Evolutionary conservation across 2,888 invertebrate species (phyloP), one percentile per base, ranked within the genome.

Genomic region (Minunthozetes semirufus): DNA sequence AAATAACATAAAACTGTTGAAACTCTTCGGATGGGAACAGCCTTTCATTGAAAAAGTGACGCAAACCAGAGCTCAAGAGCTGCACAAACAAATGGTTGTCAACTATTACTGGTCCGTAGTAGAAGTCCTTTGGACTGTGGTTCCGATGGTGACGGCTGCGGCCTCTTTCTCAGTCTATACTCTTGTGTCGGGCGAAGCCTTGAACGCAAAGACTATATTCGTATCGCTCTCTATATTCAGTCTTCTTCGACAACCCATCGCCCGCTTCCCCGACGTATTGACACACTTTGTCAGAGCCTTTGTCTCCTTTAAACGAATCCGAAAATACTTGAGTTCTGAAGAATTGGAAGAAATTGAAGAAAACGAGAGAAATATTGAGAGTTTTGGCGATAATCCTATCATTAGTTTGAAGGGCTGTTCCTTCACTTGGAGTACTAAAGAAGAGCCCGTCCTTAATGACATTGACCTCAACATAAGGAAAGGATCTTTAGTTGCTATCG

Each of bases 291-390:
- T 73, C 6, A 15, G n/a, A 59, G 91, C 90, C 92, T 87, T 88
- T 80, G 96, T 97, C 68, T 96, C 96, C 78, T 88, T 96, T 77
- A 89, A 90, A 81, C 88, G 97, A 83, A 89, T 97, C 80, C 93
- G 94, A 83, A 90, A 90, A 82, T 97, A 94, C 84, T 89, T 97
- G 89, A 93, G 92, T 82, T 88, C 89, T 78, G 94, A 94, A 81
- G 96, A 97, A 85, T 84, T 96, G 78, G 90, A 94, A 83, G 85
- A 63, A 19, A 63, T 6, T 19, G 22, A 29, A 25, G 19, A 29
- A n/a, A n/a, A n/a, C n/a, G n/a, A n/a, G n/a, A n/a, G n/a, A n/a
- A n/a, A n/a, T n/a, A n/a, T n/a, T n/a, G n/a, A n/a, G n/a, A n/a
- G n/a, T n/a, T n/a, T n/a, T n/a, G n/a, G n/a, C n/a, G 15, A 22